Base-by-base conservation (phyloP, 2,888 invertebrate genomes). In the Drosophila niveifrons region DNA sequence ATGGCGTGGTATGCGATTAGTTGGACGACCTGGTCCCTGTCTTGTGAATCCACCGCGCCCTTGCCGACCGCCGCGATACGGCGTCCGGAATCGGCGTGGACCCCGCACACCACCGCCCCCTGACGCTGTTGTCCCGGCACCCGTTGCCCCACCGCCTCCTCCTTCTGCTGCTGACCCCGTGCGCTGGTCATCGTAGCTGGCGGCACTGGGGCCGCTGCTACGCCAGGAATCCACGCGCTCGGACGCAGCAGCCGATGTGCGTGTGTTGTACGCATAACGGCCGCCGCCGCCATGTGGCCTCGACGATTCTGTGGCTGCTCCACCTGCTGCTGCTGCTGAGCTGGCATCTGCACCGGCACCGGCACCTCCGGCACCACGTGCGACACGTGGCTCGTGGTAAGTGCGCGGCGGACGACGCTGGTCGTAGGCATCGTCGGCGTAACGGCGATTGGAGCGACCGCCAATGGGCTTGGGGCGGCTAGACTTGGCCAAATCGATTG, bases 401-500 rank as follows among this genome's bases (percentile, higher is more conserved):
- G 55, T 36, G 51, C 83, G 85, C 51, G 78, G 79, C 48, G 83
- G 78, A 59, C 83, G 83, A 15, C 90, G 90, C 29, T 87, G 78
- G 8, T 84, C 78, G 65, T 80, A 88, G 48, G 90, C 89, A 79
- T 91, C 82, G 17, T 88, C 80, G 69, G 66, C 76, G 62, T 76
- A 79, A 11, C 91, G 80, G 29, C 91, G 88, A 47, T 94, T 93
- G 66, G 94, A 93, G 65, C 94, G 94, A 51, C 95, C 95, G 81
- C 95, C 94, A 71, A 91, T 88, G 55, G 90, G 90, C 89, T 95
- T 95, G 3, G 94, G 94, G 71, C 95, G 93, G 50, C 94, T 94
- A 82, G 96, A 96, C 66, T 95, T 95, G 77, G 92, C 88, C 84
- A 96, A 94, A 89, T 98, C 97, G 72, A 98, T 97, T 87, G 97